A percentile compares a stretch with the other conserved stretches of the same genome.
Conservation (phyloP, 2,888 invertebrate genomes). For the Plutella xylostella region DNA sequence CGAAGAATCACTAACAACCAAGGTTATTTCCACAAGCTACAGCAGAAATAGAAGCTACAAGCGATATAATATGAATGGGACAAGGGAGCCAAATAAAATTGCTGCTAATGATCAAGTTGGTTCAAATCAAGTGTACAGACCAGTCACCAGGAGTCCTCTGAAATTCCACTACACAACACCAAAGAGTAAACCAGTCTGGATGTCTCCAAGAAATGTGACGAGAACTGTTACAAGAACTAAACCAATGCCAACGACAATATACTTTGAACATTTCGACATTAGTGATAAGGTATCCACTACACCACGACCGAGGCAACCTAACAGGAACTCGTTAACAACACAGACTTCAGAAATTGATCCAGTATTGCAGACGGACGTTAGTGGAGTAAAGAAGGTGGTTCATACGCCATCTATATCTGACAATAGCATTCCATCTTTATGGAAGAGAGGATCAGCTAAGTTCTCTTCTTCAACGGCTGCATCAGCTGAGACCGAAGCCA, state of each 20-base stretch:
- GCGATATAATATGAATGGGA: slow-evolving; percentile 40
- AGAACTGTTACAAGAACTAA: slow-evolving; percentile 29
- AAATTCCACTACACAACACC: slow-evolving; percentile 55
- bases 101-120: slow-evolving; percentile 33
- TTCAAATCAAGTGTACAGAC: slow-evolving; percentile 27
- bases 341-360: slow-evolving; percentile 62
- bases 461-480: slow-evolving; percentile 38
- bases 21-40: slow-evolving; percentile 26
- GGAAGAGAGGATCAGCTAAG: slow-evolving; percentile 63
- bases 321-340: slow-evolving; percentile 44
- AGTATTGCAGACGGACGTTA: slow-evolving; percentile 48
- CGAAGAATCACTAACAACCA: slow-evolving; percentile 28
- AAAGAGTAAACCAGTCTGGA: slow-evolving; percentile 50
- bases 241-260: slow-evolving; percentile 47
- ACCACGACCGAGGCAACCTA: slow-evolving; percentile 26
- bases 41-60: slow-evolving; percentile 48
- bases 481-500: slow-evolving; percentile 30
- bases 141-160: slow-evolving; percentile 36
- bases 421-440: slow-evolving; percentile 56
- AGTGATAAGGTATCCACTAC: slow-evolving; percentile 38
- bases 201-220: slow-evolving; percentile 49
- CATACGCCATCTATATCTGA: slow-evolving; percentile 52
- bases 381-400: slow-evolving; percentile 47
- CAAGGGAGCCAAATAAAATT: slow-evolving; percentile 50
- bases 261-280: slow-evolving; percentile 53